These are phyloP conservation scores for Nineta flava DNA, from an alignment of 2,888 invertebrate genomes.

Conservation along the genomic window DNA sequence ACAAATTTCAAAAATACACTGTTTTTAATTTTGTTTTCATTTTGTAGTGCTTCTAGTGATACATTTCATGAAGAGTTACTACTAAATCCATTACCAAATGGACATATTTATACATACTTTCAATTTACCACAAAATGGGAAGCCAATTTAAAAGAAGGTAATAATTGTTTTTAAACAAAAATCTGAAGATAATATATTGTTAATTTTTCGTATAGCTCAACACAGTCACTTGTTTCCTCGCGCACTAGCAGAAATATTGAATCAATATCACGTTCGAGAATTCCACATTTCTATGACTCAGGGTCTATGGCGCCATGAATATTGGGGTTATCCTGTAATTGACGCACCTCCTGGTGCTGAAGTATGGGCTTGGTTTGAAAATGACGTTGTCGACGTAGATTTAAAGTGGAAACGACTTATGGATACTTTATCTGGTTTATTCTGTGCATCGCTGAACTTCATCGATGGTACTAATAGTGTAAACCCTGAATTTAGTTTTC, in stretches of 20 bases:
- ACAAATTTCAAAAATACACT: neutral
- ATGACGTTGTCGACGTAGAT: slow-evolving; percentile 55
- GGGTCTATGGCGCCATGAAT: slow-evolving; percentile 84
- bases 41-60: slow-evolving; percentile 30
- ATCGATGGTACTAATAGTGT: slow-evolving; percentile 74
- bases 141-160: slow-evolving; percentile 27
- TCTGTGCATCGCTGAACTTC: slow-evolving; percentile 93
- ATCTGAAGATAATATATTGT: neutral
- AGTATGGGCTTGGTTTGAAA: slow-evolving; percentile 81
- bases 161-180: neutral
- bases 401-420: slow-evolving; percentile 76
- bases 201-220: slow-evolving; percentile 40
- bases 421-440: slow-evolving; percentile 81
- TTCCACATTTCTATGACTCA: slow-evolving; percentile 83
- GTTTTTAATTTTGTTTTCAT: neutral
- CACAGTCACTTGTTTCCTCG: slow-evolving; percentile 81
- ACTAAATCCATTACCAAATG: slow-evolving; percentile 67
- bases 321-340: slow-evolving; percentile 86
- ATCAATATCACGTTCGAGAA: slow-evolving; percentile 72
- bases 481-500: slow-evolving; percentile 66
- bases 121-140: slow-evolving; percentile 78
- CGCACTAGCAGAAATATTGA: slow-evolving; percentile 74
- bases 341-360: slow-evolving; percentile 91
- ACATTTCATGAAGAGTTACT: slow-evolving; percentile 76
- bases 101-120: slow-evolving; percentile 78